These are phyloP conservation scores for Spilogale gracilis DNA, from an alignment of 2,113 vertebrate genomes.

Conservation along the genomic window DNA sequence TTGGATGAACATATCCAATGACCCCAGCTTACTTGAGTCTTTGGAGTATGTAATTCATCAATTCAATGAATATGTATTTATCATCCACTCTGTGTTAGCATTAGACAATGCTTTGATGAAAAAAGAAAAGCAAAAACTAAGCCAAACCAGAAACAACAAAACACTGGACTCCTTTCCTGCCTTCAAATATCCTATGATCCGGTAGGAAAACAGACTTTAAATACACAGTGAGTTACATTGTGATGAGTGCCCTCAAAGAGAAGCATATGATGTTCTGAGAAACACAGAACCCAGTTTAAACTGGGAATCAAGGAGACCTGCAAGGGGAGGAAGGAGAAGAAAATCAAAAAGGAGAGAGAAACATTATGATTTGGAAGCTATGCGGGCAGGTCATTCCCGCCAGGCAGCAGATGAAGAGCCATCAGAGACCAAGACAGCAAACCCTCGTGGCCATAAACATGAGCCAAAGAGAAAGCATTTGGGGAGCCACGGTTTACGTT, in stretches of 20 bases:
- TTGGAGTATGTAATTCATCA: neutral
- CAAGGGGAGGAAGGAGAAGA: neutral
- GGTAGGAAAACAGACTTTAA: neutral
- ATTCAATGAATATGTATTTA: neutral
- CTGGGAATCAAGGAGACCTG: neutral
- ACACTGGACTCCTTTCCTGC: neutral
- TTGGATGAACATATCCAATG: neutral
- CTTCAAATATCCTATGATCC: neutral
- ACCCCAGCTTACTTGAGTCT: neutral
- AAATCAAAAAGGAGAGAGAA: constrained; percentile 76
- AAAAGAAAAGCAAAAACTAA: neutral
- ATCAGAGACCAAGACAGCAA: constrained; percentile 66
- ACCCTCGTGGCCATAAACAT: neutral
- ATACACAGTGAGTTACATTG: neutral
- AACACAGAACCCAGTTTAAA: neutral
- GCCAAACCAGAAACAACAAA: neutral
- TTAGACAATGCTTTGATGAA: neutral
- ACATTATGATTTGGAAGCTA: constrained; percentile 87
- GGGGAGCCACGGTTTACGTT: neutral
- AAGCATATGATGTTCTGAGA: neutral
- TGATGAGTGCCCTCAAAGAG: neutral
- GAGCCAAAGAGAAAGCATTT: neutral
- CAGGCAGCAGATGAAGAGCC: constrained; percentile 57
- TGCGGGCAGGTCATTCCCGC: constrained; percentile 81
- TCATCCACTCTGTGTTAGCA: neutral